A percentile compares a stretch with the other conserved stretches of the same genome.
phyloP scores from a whole-genome alignment of 2,797 vertebrate genomes.

The Platyrinchus mystaceus region DNA sequence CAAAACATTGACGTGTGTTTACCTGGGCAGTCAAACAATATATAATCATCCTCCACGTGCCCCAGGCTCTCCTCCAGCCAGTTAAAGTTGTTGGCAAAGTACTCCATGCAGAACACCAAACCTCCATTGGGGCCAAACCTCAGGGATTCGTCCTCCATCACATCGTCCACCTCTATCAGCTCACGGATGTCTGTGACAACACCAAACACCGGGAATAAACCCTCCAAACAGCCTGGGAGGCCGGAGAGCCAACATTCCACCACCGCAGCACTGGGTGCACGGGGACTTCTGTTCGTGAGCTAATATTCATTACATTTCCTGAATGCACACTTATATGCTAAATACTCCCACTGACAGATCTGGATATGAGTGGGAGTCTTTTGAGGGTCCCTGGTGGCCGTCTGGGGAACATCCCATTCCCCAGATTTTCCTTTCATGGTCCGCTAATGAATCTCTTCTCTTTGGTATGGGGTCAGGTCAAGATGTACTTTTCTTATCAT shows the following conservation, averaged over 20 bases:
- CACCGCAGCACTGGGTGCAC: neutral
- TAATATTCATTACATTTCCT: neutral
- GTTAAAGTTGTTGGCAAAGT: slow-evolving; percentile 92
- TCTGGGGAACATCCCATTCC: neutral
- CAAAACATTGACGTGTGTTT: neutral
- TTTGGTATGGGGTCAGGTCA: neutral
- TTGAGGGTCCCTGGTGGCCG: no score
- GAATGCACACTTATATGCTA: neutral
- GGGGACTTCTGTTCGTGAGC: neutral
- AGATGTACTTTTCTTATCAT: neutral
- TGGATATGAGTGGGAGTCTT: neutral
- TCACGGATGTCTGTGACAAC: slow-evolving; percentile 87
- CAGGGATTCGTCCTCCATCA: slow-evolving; percentile 92
- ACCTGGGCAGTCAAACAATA: slow-evolving; percentile 98
- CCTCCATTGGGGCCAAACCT: slow-evolving; percentile 95
- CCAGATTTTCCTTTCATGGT: neutral
- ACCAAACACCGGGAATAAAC: neutral
- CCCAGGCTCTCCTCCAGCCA: slow-evolving; percentile 93
- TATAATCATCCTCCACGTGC: slow-evolving; percentile 93
- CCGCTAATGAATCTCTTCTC: neutral
- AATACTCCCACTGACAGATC: fast-evolving
- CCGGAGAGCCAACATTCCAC: neutral
- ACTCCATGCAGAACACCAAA: slow-evolving; percentile 98
- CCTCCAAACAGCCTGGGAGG: fast-evolving
- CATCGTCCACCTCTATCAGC: slow-evolving; percentile 94